These are phyloP conservation scores for Hydrolagus affinis DNA, from an alignment of 2,113 vertebrate genomes.

Conservation along the genomic window DNA sequence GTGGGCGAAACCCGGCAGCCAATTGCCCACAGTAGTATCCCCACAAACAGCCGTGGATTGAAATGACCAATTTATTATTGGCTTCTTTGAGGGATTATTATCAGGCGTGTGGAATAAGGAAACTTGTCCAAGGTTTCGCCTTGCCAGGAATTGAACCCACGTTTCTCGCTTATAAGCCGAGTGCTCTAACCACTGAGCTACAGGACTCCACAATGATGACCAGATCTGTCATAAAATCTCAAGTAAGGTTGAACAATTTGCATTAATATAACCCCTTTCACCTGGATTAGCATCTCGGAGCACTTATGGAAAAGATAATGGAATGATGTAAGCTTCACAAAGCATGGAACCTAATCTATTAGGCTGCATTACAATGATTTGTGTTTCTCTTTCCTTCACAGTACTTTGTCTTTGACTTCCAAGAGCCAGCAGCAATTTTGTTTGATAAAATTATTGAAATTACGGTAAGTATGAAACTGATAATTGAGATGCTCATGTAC, in stretches of 20 bases:
- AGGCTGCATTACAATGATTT: background rate
- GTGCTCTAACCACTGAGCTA: too few relatives aligned
- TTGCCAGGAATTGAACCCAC: too few relatives aligned
- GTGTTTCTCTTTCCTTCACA: constrained; percentile 47
- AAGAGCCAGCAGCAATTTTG: constrained; percentile 64
- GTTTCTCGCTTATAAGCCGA: too few relatives aligned
- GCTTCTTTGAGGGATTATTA: too few relatives aligned
- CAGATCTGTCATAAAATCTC: background rate
- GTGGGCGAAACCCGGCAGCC: too few relatives aligned
- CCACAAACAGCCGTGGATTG: too few relatives aligned
- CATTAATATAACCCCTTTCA: background rate
- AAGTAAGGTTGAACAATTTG: background rate
- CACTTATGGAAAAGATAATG: too few relatives aligned
- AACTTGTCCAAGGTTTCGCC: too few relatives aligned
- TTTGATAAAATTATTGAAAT: constrained; percentile 84
- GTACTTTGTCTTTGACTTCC: constrained; percentile 90
- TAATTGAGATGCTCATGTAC: background rate
- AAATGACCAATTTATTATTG: too few relatives aligned
- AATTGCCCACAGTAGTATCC: too few relatives aligned
- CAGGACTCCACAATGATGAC: too few relatives aligned
- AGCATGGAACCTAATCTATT: background rate
- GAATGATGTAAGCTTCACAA: background rate
- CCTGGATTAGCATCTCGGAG: background rate
- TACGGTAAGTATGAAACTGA: constrained; percentile 53
- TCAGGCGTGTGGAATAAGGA: too few relatives aligned